phyloP scores from a whole-genome alignment of 1,140 invertebrate species.

The Diuraphis noxia region DNA sequence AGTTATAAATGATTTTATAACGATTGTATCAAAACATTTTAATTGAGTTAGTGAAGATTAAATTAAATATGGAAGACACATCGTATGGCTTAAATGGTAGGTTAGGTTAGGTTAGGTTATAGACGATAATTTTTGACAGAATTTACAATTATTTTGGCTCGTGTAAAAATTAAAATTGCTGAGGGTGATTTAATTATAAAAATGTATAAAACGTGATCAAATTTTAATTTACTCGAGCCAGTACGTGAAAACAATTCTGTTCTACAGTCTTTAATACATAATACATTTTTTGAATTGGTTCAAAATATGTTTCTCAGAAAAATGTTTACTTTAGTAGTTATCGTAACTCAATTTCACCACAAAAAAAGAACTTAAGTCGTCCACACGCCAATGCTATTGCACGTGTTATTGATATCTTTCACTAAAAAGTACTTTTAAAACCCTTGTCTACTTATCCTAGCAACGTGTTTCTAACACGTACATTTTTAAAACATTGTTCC shows the following conservation, averaged over 20 bases:
- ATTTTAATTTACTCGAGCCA: neutral
- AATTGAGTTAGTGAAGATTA: too few relatives aligned
- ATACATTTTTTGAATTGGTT: neutral
- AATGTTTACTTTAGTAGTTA: slow-evolving; percentile 8
- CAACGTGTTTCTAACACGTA: neutral
- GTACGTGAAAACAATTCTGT: neutral
- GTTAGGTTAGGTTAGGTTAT: too few relatives aligned
- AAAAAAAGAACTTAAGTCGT: neutral
- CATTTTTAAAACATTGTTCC: neutral
- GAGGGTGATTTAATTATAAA: neutral
- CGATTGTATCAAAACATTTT: neutral
- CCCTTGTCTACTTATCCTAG: neutral
- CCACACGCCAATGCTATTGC: neutral
- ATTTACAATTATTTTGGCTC: neutral
- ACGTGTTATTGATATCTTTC: neutral
- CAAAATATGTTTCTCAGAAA: neutral
- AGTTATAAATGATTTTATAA: neutral
- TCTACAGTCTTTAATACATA: neutral
- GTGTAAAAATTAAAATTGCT: neutral
- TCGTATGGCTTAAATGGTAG: neutral
- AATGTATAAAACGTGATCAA: neutral
- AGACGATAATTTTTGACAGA: neutral
- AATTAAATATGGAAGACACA: neutral
- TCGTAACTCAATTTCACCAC: neutral
- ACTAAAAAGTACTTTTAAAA: neutral